Percentiles rank a stretch among this genome's conserved stretches.
These are phyloP conservation scores for Sitta carolinensis DNA, from an alignment of 2,797 vertebrate genomes.

Conservation along the genomic window DNA sequence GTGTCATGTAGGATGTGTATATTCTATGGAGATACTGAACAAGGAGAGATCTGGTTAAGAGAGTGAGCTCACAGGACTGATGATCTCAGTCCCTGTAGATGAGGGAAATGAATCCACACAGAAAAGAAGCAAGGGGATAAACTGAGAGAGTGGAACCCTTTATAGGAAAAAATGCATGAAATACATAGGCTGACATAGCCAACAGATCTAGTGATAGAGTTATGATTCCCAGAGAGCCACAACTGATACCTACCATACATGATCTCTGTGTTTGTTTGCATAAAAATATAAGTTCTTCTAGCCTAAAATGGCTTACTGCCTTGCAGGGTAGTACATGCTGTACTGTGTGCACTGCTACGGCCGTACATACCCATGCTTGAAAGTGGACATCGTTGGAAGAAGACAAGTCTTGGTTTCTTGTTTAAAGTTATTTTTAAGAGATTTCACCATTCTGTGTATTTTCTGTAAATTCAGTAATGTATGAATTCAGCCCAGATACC, in stretches of 20 bases:
- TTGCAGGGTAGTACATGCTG: background rate
- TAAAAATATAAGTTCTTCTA: background rate
- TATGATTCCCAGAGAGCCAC: background rate
- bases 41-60: background rate
- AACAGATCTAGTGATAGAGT: background rate
- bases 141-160: background rate
- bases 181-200: rapidly evolving
- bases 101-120: background rate
- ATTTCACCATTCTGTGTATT: background rate
- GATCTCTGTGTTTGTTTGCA: background rate
- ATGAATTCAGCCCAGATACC: background rate
- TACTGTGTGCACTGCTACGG: background rate
- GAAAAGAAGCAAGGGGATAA: background rate
- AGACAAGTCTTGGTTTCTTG: background rate
- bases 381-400: background rate
- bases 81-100: background rate
- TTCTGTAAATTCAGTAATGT: background rate
- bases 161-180: background rate
- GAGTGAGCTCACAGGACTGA: background rate
- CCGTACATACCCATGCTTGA: background rate
- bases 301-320: background rate
- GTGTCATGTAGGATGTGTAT: rapidly evolving
- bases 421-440: background rate
- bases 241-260: background rate
- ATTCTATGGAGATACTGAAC: background rate